Evolutionary conservation across 2,797 vertebrate species (phyloP).

Genomic region (Liasis olivaceus): DNA sequence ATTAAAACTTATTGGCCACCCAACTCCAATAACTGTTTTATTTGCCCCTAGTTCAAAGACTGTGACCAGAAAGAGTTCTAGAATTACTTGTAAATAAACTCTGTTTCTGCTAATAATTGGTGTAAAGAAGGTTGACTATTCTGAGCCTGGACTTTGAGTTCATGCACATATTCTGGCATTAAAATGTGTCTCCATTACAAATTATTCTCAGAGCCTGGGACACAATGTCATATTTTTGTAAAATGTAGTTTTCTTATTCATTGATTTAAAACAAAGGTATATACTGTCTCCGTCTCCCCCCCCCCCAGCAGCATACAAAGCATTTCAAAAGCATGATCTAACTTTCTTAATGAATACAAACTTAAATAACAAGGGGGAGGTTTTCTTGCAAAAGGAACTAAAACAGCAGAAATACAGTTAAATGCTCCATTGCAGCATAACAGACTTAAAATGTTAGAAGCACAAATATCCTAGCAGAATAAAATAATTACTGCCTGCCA

Average conservation of each 20-base stretch:
- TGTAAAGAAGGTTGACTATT: too few relatives aligned
- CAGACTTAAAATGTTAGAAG: neutral
- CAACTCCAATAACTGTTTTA: neutral
- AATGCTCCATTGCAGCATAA: neutral
- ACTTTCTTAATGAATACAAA: neutral
- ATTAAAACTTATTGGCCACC: too few relatives aligned
- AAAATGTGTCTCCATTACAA: too few relatives aligned
- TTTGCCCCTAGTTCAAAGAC: neutral
- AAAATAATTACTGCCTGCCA: too few relatives aligned
- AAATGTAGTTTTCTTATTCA: too few relatives aligned
- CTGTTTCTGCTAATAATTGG: too few relatives aligned
- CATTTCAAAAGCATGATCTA: neutral
- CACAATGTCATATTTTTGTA: too few relatives aligned
- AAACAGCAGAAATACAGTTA: neutral
- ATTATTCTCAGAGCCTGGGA: too few relatives aligned
- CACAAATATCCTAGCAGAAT: too few relatives aligned
- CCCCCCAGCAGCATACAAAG: neutral
- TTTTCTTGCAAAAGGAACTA: neutral
- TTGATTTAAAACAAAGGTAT: neutral
- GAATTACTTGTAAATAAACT: too few relatives aligned
- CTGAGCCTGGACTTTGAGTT: too few relatives aligned
- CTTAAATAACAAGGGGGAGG: neutral
- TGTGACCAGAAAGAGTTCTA: neutral
- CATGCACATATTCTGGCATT: too few relatives aligned
- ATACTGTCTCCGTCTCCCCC: neutral